These are phyloP conservation scores for Tokudaia tokunoshimensis DNA, from an alignment of 2,797 vertebrate species.

Conservation along the genomic window DNA sequence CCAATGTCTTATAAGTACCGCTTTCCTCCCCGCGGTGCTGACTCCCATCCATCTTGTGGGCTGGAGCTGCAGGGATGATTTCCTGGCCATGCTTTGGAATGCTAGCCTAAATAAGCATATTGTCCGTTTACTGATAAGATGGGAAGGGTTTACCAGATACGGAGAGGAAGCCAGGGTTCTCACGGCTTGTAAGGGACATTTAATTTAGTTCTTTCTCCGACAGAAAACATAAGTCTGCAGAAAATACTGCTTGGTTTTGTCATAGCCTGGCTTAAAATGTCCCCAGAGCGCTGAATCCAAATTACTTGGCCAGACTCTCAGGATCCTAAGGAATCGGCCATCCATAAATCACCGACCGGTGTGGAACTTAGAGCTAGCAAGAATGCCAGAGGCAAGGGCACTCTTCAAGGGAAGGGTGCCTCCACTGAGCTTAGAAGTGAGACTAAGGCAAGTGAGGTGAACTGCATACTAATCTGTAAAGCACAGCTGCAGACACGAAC, in stretches of 20 bases:
- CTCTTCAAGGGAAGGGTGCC: not conserved
- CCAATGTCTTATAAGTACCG: not conserved
- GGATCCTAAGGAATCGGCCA: conserved; percentile 3
- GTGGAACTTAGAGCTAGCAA: conserved; percentile 26
- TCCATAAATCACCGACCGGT: not conserved
- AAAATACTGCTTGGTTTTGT: conserved; percentile 38
- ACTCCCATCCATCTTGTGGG: not conserved
- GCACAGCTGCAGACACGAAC: not conserved
- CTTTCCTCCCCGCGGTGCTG: not conserved
- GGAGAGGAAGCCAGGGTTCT: conserved; percentile 36
- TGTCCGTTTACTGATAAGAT: conserved; percentile 18
- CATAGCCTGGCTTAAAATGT: not conserved
- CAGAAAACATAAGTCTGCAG: conserved; percentile 49
- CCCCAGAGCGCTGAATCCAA: not conserved
- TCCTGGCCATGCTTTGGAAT: not conserved
- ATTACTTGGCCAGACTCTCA: conserved; percentile 29
- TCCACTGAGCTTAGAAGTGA: not conserved
- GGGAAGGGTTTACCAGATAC: not conserved
- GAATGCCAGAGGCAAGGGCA: not conserved
- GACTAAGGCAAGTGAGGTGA: not conserved
- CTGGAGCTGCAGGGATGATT: not conserved
- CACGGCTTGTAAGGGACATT: conserved; percentile 38
- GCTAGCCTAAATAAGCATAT: not conserved
- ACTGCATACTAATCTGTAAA: not conserved
- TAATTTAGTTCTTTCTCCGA: not conserved